phyloP scores from a whole-genome alignment of 2,113 vertebrate genomes.

The Pagrus major region DNA sequence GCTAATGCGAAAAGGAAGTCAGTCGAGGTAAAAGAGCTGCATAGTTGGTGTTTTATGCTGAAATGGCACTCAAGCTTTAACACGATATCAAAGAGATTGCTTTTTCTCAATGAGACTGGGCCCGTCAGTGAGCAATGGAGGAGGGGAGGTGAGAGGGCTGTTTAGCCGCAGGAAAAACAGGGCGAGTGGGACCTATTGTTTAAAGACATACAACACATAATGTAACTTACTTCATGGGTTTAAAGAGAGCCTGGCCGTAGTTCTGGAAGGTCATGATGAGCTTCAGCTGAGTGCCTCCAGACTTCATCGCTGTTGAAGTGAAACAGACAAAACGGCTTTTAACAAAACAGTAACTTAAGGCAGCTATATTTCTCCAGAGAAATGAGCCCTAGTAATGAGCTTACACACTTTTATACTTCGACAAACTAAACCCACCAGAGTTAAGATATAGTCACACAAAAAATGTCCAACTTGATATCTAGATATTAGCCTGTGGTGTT shows the following conservation, averaged over 20 bases:
- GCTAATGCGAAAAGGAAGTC: conserved; percentile 34
- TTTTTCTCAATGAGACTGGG: conserved; percentile 35
- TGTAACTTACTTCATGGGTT: conserved; percentile 99
- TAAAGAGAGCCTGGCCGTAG: conserved; percentile 97
- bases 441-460: neutral
- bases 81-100: conserved; percentile 14
- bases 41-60: conserved; percentile 40
- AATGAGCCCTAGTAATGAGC: neutral
- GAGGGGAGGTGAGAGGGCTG: neutral
- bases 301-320: conserved; percentile 93
- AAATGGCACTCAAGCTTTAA: conserved; percentile 45
- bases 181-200: neutral
- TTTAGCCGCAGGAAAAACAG: conserved; percentile 3
- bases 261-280: conserved; percentile 99
- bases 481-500: neutral
- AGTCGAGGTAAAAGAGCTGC: conserved; percentile 44
- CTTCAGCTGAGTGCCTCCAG: conserved; percentile 98
- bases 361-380: neutral
- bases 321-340: conserved; percentile 45
- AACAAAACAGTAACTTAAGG: conserved; percentile 4
- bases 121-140: neutral
- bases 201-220: neutral
- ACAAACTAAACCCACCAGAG: neutral
- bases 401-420: neutral
- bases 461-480: neutral